Base-by-base conservation (phyloP, 2,113 vertebrate genomes). In the Cottus gobio region DNA sequence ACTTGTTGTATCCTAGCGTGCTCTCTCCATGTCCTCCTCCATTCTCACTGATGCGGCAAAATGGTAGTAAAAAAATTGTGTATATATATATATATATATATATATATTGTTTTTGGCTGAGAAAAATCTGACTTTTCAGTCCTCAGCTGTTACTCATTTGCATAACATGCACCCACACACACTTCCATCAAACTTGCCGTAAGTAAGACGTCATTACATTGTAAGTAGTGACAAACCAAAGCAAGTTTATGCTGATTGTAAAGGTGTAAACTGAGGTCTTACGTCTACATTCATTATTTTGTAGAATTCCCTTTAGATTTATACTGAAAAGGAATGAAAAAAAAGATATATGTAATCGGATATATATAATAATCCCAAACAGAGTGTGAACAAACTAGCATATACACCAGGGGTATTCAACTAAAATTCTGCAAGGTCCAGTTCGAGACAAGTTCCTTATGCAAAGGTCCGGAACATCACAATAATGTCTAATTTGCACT, bases 31-130 rank as follows among this genome's bases (percentile, higher is more conserved):
- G 48, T 57, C 44, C n/a, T 18, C 24, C 9, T 64, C 5, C 15
- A 4, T 30, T 28, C 52, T 77, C 42, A 7, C 11, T 81, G 50
- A 83, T 80, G 79, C 52, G 34, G 62, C 58, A 39, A 87, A 83
- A 76, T 62, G 80, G 42, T 79, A 82, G 60, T 65, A 65, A 61
- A 66, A 78, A 56, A 39, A 48, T 56, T 37, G 57, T 34, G 60
- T 6, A 39, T 39, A 39, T 39, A 39, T 39, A 39, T 39, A 39
- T 42, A 13, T 10, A 13, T 12, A 42, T 42, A 24, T 3, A 42
- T 42, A 24, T 22, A 20, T 16, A 48, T 42, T 4, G 9, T 48
- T 69, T 46, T 13, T 18, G 54, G 26, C 20, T 62, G 61, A 68
- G 46, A 1, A 44, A 58, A 69, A 50, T 22, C 6, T 8, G 67